Conservation (phyloP, 2,797 vertebrate species). For the Anolis apletophallus region DNA sequence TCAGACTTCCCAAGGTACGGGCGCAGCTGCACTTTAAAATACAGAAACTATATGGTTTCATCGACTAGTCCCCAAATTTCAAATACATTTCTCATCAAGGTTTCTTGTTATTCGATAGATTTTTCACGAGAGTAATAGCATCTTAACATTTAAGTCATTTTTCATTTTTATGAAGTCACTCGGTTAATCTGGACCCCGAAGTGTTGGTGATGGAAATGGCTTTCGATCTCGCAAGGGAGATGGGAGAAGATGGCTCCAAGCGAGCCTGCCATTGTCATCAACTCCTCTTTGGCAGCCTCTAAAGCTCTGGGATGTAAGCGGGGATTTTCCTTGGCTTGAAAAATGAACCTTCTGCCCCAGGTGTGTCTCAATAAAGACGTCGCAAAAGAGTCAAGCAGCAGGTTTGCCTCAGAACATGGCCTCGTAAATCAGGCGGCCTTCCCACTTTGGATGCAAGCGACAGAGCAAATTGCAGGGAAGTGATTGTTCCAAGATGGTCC, state of each 20-base stretch:
- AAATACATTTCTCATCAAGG: too few relatives aligned
- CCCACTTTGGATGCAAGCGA: background rate
- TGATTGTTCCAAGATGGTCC: background rate
- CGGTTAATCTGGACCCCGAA: background rate
- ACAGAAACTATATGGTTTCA: too few relatives aligned
- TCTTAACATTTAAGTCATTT: background rate
- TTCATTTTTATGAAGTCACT: background rate
- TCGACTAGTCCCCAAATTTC: too few relatives aligned
- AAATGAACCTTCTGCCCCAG: background rate
- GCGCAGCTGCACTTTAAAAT: too few relatives aligned
- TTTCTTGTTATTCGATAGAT: too few relatives aligned
- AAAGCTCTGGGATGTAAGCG: background rate
- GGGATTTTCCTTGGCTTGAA: constrained; percentile 10
- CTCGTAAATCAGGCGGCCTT: constrained; percentile 1
- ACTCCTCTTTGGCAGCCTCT: background rate
- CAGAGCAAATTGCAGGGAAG: constrained; percentile 34
- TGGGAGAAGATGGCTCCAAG: background rate
- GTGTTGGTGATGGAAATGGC: background rate
- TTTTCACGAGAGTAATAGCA: background rate
- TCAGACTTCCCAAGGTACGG: too few relatives aligned
- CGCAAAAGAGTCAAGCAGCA: background rate
- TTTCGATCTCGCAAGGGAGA: background rate
- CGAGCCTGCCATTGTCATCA: constrained; percentile 8
- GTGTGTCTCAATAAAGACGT: constrained; percentile 17
- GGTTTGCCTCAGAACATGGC: background rate